Conservation (phyloP, 2,113 vertebrate species). For the Oenanthe oenanthe region DNA sequence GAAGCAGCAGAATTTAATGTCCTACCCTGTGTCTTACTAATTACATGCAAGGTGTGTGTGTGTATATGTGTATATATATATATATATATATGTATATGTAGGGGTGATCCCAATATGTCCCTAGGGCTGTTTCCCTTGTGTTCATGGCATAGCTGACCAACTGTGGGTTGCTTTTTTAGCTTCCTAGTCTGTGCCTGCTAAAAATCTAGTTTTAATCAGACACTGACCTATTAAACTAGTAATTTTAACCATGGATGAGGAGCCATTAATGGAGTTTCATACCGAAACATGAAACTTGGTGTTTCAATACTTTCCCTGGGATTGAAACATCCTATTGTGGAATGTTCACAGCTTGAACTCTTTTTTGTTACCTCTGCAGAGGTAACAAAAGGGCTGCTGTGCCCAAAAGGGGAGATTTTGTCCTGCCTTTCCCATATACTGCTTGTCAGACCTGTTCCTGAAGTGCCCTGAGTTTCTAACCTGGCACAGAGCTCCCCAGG, state of each 20-base stretch:
- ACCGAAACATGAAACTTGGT: not conserved
- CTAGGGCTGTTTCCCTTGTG: not conserved
- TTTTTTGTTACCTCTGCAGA: not conserved
- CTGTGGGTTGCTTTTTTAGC: not conserved
- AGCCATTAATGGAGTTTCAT: not conserved
- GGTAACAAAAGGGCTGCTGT: not conserved
- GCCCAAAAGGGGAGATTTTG: not conserved
- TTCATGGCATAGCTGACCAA: not conserved
- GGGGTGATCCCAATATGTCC: accelerated
- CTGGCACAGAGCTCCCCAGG: not conserved
- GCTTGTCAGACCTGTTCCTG: constrained; percentile 25
- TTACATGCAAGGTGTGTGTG: not conserved
- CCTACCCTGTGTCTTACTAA: not conserved
- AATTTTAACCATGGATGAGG: accelerated
- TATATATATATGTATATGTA: too few relatives aligned
- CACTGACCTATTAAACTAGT: not conserved
- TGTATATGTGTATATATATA: too few relatives aligned
- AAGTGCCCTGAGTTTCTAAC: not conserved
- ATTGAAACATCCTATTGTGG: not conserved
- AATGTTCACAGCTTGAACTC: not conserved
- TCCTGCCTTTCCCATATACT: not conserved
- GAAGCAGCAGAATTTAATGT: not conserved
- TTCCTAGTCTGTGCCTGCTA: not conserved
- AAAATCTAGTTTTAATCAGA: not conserved
- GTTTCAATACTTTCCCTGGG: not conserved